phyloP scores from a whole-genome alignment of 2,888 invertebrate species.

The Epinotia brunnichana region DNA sequence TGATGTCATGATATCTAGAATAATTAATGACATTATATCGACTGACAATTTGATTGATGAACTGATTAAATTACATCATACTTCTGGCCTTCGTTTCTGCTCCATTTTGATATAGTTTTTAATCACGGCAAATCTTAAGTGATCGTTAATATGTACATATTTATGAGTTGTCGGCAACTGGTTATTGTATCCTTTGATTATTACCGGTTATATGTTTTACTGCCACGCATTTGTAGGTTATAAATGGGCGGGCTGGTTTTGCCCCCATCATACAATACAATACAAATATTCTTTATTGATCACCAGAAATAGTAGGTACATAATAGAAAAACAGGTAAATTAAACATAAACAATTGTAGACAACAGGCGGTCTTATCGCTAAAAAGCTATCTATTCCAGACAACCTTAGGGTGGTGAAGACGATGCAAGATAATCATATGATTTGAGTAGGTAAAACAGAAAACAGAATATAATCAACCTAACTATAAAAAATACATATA shows the following conservation, averaged over 20 bases:
- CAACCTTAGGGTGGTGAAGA: too few species aligned
- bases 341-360: too few species aligned
- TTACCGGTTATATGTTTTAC: background rate
- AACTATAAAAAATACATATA: too few species aligned
- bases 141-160: conserved; percentile 22
- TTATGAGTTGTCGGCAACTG: conserved; percentile 1
- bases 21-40: conserved; percentile 28
- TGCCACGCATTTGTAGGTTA: background rate
- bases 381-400: too few species aligned
- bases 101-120: conserved; percentile 24
- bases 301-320: too few species aligned
- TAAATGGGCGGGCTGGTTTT: background rate
- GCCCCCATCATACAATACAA: too few species aligned
- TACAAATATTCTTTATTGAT: too few species aligned
- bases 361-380: too few species aligned
- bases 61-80: conserved; percentile 32
- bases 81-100: conserved; percentile 16
- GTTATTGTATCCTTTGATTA: conserved; percentile 2
- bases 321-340: too few species aligned
- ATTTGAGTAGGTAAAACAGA: too few species aligned
- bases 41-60: conserved; percentile 34
- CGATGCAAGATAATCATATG: too few species aligned
- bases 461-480: too few species aligned
- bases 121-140: background rate
- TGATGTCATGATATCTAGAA: conserved; percentile 23